Percentiles rank a stretch among this genome's conserved stretches.
Conservation (phyloP, 2,113 vertebrate genomes). For the Hippocampus abdominalis region DNA sequence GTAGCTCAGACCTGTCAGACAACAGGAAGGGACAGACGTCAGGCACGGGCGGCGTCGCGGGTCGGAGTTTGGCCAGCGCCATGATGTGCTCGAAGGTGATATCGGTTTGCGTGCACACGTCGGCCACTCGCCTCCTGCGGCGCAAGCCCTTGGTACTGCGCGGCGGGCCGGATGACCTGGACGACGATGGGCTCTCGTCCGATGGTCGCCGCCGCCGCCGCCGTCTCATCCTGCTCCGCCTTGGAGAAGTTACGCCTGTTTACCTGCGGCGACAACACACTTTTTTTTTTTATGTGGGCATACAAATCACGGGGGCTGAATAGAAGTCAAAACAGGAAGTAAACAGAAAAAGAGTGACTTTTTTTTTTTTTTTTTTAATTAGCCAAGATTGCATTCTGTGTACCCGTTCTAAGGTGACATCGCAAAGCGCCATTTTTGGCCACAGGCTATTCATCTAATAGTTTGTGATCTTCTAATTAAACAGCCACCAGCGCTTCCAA, state of each 20-base stretch:
- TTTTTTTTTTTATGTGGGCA: too few relatives aligned
- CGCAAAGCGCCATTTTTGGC: conserved; percentile 2
- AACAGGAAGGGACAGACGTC: conserved; percentile 93
- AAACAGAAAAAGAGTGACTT: too few relatives aligned
- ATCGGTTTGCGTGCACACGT: conserved; percentile 92
- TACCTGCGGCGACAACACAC: conserved; percentile 69
- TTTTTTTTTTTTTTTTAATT: too few relatives aligned
- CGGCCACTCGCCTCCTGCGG: conserved; percentile 72
- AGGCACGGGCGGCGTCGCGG: conserved; percentile 87
- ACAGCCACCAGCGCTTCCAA: conserved; percentile 21
- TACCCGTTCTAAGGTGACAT: background rate
- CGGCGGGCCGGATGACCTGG: conserved; percentile 80
- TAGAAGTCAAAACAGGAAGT: too few relatives aligned
- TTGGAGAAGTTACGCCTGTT: conserved; percentile 90
- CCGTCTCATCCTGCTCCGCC: conserved; percentile 83
- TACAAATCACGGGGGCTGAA: too few relatives aligned
- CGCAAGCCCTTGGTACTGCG: conserved; percentile 37
- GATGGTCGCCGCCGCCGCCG: conserved; percentile 87
- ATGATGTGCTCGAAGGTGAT: conserved; percentile 96
- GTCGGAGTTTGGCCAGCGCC: conserved; percentile 87
- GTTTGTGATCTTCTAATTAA: conserved; percentile 35
- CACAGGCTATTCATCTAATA: background rate
- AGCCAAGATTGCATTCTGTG: too few relatives aligned
- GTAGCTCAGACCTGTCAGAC: conserved; percentile 83
- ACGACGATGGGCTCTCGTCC: conserved; percentile 91